Evolutionary conservation across 2,113 vertebrate species (phyloP).

Genomic region (Gadus chalcogrammus): DNA sequence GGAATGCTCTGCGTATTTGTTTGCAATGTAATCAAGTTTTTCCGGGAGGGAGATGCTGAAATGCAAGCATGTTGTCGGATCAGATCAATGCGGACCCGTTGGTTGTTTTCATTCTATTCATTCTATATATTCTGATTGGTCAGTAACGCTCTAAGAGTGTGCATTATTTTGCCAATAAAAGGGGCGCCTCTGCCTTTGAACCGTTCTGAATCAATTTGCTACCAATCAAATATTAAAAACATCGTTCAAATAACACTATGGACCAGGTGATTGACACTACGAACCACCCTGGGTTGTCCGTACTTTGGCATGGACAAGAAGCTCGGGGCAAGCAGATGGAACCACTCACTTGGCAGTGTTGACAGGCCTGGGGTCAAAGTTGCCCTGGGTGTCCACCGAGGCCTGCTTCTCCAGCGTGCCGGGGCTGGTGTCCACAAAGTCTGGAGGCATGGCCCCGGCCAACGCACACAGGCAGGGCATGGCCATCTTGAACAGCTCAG

Average conservation of each 20-base stretch:
- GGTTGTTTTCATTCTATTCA: neutral
- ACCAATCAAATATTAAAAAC: no score
- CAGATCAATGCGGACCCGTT: neutral
- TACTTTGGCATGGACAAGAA: neutral
- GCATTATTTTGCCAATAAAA: no score
- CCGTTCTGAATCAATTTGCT: no score
- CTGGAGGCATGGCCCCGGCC: constrained; percentile 89
- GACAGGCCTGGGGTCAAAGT: constrained; percentile 95
- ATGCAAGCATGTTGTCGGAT: constrained; percentile 20
- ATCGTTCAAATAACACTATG: neutral
- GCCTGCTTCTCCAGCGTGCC: constrained; percentile 83
- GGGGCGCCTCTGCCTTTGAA: no score
- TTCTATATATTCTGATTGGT: no score
- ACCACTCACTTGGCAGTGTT: constrained; percentile 87
- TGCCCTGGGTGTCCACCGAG: constrained; percentile 89
- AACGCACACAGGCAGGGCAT: constrained; percentile 91
- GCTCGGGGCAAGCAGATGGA: neutral
- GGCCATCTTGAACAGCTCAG: constrained; percentile 94
- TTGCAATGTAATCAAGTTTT: constrained; percentile 91
- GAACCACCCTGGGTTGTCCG: neutral
- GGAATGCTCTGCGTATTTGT: constrained; percentile 94
- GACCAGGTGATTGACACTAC: neutral
- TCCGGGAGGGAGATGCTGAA: constrained; percentile 90
- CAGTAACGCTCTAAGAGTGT: no score
- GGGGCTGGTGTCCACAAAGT: constrained; percentile 87